A percentile compares a stretch with the other conserved stretches of the same genome.
Evolutionary conservation across 1,140 invertebrate species (phyloP).

Genomic region (Oryzaephilus surinamensis): DNA sequence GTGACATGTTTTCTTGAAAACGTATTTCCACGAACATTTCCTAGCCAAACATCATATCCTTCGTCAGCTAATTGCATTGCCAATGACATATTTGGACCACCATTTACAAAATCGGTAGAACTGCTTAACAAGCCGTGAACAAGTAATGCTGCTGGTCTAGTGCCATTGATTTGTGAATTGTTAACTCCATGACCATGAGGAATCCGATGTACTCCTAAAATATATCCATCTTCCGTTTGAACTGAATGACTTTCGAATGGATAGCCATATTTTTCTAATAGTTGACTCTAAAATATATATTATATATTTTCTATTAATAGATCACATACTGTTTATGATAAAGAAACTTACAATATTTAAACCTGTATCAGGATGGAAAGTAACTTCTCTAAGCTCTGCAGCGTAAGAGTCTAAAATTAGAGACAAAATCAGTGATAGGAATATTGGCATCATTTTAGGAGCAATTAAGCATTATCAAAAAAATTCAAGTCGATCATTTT

Average conservation of each 20-base stretch:
- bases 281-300: no score
- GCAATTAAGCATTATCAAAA: no score
- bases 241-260: constrained; percentile 31
- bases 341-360: no score
- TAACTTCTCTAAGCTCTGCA: no score
- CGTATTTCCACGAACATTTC: constrained; percentile 58
- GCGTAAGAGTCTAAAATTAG: no score
- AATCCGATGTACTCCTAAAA: constrained; percentile 46
- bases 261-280: constrained; percentile 26
- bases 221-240: constrained; percentile 46
- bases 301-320: no score
- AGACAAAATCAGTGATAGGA: no score
- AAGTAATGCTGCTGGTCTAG: constrained; percentile 6
- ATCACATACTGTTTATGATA: no score
- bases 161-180: constrained; percentile 4
- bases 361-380: no score
- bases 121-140: constrained; percentile 37
- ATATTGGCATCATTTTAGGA: no score
- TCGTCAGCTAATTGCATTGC: constrained; percentile 30
- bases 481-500: no score
- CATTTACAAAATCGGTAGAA: constrained; percentile 15
- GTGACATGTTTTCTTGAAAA: constrained; percentile 35
- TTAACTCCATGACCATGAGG: constrained; percentile 26
- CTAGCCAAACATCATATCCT: constrained; percentile 48
- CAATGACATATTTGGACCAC: constrained; percentile 7